phyloP scores from a whole-genome alignment of 2,888 invertebrate genomes.

The Cataglyphis livida region DNA sequence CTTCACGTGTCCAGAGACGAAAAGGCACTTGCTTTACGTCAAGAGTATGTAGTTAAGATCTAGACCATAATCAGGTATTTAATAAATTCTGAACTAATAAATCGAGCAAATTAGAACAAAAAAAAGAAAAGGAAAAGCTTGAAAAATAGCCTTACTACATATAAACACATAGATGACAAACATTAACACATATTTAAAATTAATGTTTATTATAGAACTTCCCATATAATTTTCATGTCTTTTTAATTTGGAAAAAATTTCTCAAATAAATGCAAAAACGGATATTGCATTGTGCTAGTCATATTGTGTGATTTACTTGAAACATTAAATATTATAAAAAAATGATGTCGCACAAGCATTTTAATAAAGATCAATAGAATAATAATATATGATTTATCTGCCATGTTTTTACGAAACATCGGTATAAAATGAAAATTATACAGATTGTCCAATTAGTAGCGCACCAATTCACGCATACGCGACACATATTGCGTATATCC shows the following conservation, averaged over 20 bases:
- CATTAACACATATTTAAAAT: neutral
- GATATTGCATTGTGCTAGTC: neutral
- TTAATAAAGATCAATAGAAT: constrained; percentile 11
- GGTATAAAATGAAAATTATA: neutral
- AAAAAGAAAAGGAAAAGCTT: neutral
- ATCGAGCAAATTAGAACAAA: neutral
- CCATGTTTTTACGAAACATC: neutral
- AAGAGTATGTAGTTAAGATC: constrained; percentile 25
- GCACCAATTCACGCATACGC: neutral
- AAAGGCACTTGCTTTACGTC: constrained; percentile 77
- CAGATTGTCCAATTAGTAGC: constrained; percentile 17
- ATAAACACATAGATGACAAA: neutral
- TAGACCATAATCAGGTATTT: constrained; percentile 20
- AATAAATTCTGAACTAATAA: neutral
- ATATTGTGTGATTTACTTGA: neutral
- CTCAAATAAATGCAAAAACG: neutral
- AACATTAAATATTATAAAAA: neutral
- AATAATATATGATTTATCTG: neutral
- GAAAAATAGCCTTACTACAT: constrained; percentile 5
- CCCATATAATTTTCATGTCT: neutral
- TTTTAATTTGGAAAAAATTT: neutral
- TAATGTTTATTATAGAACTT: neutral
- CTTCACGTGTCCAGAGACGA: constrained; percentile 73
- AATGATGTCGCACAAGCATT: neutral
- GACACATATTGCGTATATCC: neutral